Conservation (phyloP, 2,888 invertebrate species). For the Limnephilus lunatus region DNA sequence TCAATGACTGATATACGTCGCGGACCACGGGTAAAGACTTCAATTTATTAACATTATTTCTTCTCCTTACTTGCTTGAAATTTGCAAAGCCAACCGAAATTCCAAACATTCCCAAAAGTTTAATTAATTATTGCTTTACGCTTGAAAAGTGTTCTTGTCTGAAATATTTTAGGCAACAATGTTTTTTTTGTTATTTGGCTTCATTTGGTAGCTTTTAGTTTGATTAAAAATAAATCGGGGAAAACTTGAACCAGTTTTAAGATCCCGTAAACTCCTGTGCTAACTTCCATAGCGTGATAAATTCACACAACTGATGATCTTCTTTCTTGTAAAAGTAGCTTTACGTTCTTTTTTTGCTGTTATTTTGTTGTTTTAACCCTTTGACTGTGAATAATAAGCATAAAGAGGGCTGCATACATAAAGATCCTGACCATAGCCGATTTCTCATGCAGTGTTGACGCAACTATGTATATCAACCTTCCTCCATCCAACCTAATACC, state of each 20-base stretch:
- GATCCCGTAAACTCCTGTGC: background rate
- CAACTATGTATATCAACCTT: too few species aligned
- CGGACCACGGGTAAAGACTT: constrained; percentile 46
- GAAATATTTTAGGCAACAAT: background rate
- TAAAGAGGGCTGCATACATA: too few species aligned
- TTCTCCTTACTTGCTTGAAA: background rate
- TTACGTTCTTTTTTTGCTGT: background rate
- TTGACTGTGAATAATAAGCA: background rate
- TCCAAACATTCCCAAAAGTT: background rate
- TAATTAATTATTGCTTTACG: background rate
- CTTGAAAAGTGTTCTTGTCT: background rate
- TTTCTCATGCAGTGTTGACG: too few species aligned
- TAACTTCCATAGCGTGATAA: background rate
- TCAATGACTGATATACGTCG: constrained; percentile 68
- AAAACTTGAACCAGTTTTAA: background rate
- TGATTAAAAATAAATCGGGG: background rate
- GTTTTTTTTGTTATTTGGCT: background rate
- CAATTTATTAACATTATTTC: constrained; percentile 30
- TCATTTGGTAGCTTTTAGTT: background rate
- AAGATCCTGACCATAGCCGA: too few species aligned
- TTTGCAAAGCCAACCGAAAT: background rate
- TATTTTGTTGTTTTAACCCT: background rate
- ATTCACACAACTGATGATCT: background rate
- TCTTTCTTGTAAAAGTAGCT: background rate
- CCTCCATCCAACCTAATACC: too few species aligned